Evolutionary conservation across 2,888 invertebrate species (phyloP).

Genomic region (Aethes cnicana): DNA sequence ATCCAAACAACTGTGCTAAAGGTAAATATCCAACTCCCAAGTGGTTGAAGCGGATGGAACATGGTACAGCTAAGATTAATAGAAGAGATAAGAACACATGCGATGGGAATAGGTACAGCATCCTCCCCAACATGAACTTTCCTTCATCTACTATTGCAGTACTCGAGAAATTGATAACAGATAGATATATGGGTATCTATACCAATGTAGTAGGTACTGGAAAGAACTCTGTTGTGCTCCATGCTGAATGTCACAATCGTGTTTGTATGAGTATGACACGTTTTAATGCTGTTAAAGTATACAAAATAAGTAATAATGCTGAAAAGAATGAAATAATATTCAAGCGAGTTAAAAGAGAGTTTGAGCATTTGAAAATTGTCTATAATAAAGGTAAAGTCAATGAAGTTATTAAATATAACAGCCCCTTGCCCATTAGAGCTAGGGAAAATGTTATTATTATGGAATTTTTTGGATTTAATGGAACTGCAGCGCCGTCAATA

Average conservation of each 20-base stretch:
- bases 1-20: background rate
- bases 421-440: background rate
- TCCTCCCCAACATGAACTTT: background rate
- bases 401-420: background rate
- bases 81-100: background rate
- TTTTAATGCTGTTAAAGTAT: slow-evolving; percentile 13
- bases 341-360: slow-evolving; percentile 8
- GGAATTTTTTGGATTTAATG: background rate
- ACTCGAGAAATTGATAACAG: background rate
- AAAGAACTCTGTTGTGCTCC: slow-evolving; percentile 1
- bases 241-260: background rate
- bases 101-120: background rate
- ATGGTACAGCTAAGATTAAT: background rate
- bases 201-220: background rate
- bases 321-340: slow-evolving; percentile 2
- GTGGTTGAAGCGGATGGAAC: background rate
- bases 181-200: slow-evolving; percentile 3
- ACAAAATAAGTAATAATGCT: background rate
- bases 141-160: slow-evolving; percentile 1
- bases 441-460: slow-evolving; percentile 12
- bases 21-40: background rate
- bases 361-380: background rate
- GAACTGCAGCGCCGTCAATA: background rate
- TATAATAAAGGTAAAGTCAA: background rate
- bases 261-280: background rate